Conservation (phyloP, 1,140 invertebrate genomes). For the Glossosoma conforme region DNA sequence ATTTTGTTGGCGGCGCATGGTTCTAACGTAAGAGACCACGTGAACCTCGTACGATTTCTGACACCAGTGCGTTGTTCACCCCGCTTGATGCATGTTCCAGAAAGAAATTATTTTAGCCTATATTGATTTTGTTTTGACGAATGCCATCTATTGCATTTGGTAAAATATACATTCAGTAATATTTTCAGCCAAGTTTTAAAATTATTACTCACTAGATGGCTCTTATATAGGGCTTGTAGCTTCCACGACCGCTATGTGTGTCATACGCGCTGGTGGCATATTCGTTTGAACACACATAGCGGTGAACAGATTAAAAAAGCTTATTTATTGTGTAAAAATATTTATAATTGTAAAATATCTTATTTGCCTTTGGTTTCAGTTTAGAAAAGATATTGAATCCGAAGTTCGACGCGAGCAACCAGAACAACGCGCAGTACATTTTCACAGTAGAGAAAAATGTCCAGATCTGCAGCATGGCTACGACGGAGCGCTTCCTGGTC, state of each 20-base stretch:
- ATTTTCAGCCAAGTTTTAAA: no score
- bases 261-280: neutral
- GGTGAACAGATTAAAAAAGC: constrained; percentile 12
- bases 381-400: constrained; percentile 55
- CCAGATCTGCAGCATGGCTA: constrained; percentile 66
- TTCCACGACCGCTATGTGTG: neutral
- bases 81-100: no score
- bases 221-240: neutral
- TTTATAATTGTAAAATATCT: constrained; percentile 11
- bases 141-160: no score
- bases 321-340: no score
- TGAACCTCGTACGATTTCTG: no score
- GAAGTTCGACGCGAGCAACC: constrained; percentile 45
- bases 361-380: constrained; percentile 40
- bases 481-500: constrained; percentile 67
- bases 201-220: neutral
- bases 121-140: no score
- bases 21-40: no score
- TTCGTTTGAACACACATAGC: constrained; percentile 1
- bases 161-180: no score
- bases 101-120: no score
- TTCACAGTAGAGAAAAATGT: constrained; percentile 54
- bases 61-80: no score
- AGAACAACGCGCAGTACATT: constrained; percentile 54
- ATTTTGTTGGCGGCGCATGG: no score